Evolutionary conservation across 2,888 invertebrate species (phyloP).

Genomic region (Dusona sp.): DNA sequence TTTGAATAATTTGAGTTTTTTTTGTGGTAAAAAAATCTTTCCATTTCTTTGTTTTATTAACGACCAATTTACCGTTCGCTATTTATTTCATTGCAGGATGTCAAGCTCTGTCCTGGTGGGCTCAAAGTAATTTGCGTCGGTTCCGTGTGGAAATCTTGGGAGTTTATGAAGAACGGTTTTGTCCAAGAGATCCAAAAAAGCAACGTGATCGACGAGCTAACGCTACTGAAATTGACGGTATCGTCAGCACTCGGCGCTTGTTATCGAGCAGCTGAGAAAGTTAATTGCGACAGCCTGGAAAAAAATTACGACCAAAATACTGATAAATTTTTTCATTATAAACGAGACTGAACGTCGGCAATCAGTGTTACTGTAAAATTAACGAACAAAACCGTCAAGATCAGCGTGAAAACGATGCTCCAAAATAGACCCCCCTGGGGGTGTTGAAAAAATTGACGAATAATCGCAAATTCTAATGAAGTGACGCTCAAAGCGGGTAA

Average conservation of each 20-base stretch:
- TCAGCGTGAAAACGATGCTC: background rate
- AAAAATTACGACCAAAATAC: slow-evolving; percentile 89
- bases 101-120: slow-evolving; percentile 86
- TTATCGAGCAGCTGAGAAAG: slow-evolving; percentile 91
- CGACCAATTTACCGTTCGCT: background rate
- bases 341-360: slow-evolving; percentile 72
- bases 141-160: slow-evolving; percentile 98
- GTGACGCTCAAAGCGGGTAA: background rate
- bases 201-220: slow-evolving; percentile 86
- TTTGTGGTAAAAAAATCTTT: background rate
- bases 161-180: slow-evolving; percentile 90
- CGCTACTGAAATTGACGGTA: slow-evolving; percentile 89
- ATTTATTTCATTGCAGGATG: slow-evolving; percentile 81
- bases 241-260: slow-evolving; percentile 95
- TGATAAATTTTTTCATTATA: slow-evolving; percentile 88
- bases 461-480: background rate
- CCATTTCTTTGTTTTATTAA: background rate
- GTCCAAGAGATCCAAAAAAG: slow-evolving; percentile 85
- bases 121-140: slow-evolving; percentile 95
- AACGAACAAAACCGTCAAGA: slow-evolving; percentile 9
- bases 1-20: background rate
- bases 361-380: background rate
- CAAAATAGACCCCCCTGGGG: background rate
- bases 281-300: slow-evolving; percentile 88
- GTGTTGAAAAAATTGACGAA: background rate